Conservation (phyloP, 2,888 invertebrate species). For the Andricus curvator region DNA sequence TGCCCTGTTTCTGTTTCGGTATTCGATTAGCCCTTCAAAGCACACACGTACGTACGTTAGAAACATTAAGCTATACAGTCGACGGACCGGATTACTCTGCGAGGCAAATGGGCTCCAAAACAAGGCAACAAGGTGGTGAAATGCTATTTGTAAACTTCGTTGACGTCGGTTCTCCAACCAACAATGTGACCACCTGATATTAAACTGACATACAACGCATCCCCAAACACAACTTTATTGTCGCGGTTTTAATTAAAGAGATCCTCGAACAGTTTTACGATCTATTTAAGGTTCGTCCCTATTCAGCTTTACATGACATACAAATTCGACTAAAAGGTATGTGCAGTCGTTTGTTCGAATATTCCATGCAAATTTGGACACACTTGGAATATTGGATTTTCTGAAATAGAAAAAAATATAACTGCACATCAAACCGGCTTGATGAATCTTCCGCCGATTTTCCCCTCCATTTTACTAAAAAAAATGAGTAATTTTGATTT, state of each 20-base stretch:
- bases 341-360: no score
- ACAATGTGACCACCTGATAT: constrained; percentile 10
- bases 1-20: constrained; percentile 19
- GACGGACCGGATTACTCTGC: constrained; percentile 22
- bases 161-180: constrained; percentile 2
- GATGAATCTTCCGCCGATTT: no score
- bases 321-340: no score
- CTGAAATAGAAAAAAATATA: no score
- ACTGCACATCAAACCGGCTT: no score
- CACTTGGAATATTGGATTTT: no score
- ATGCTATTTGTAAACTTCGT: constrained; percentile 25
- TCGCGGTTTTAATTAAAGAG: neutral
- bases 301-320: no score
- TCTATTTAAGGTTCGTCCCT: neutral
- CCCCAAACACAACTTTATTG: neutral
- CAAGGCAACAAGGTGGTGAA: constrained; percentile 22
- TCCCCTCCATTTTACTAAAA: no score
- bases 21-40: constrained; percentile 30
- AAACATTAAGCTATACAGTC: constrained; percentile 11
- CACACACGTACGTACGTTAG: constrained; percentile 1
- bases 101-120: constrained; percentile 21
- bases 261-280: neutral
- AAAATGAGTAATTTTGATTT: no score
- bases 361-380: no score
- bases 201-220: neutral